These are phyloP conservation scores for Sebastes itinus DNA, from an alignment of 2,797 vertebrate species.

Conservation along the genomic window DNA sequence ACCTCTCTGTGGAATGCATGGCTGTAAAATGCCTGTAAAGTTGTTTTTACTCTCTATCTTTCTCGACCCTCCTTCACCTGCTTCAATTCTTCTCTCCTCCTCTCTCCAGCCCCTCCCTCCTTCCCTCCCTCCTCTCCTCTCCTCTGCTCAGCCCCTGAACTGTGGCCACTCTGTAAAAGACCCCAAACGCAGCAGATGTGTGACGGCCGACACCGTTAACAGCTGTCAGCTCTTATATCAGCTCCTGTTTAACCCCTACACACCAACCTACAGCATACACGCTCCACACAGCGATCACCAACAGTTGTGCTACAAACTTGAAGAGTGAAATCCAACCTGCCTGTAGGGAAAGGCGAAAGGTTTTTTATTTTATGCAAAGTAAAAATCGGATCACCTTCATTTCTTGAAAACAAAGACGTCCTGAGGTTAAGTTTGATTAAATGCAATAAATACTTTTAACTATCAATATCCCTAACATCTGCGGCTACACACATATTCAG, in stretches of 20 bases:
- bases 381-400: background rate
- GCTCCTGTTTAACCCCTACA: constrained; percentile 43
- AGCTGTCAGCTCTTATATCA: constrained; percentile 73
- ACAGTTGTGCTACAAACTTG: constrained; percentile 30
- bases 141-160: constrained; percentile 28
- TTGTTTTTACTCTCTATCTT: constrained; percentile 49
- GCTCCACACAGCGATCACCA: background rate
- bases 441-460: background rate
- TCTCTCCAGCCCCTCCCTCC: constrained; percentile 1
- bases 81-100: constrained; percentile 48
- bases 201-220: constrained; percentile 60
- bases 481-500: background rate
- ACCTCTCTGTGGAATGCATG: constrained; percentile 58
- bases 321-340: constrained; percentile 8
- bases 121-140: background rate
- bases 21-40: constrained; percentile 60
- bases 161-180: constrained; percentile 57
- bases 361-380: background rate
- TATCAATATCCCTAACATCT: background rate
- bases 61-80: constrained; percentile 62
- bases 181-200: constrained; percentile 75
- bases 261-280: constrained; percentile 12
- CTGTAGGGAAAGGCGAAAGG: background rate
- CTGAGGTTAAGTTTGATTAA: background rate
- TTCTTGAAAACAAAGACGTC: background rate